phyloP scores from a whole-genome alignment of 2,888 invertebrate species.

The Thera obeliscata region DNA sequence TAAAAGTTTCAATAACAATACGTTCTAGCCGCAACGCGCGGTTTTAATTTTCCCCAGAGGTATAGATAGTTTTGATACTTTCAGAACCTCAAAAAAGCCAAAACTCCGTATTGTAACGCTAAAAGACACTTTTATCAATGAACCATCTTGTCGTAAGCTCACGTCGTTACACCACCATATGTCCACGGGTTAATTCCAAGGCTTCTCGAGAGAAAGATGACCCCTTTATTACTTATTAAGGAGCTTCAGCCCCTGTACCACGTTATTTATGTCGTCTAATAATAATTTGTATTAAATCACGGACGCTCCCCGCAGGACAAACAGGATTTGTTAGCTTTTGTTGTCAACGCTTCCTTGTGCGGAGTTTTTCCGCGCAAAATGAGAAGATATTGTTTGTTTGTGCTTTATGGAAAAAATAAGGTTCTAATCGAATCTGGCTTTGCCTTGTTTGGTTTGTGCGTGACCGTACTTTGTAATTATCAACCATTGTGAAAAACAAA shows the following conservation, averaged over 20 bases:
- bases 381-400: conserved; percentile 65
- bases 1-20: no score
- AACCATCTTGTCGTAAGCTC: conserved; percentile 40
- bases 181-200: conserved; percentile 74
- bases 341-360: conserved; percentile 64
- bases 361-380: conserved; percentile 59
- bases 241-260: conserved; percentile 72
- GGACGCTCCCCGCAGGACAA: conserved; percentile 76
- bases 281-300: conserved; percentile 85
- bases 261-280: conserved; percentile 84
- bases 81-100: no score
- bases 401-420: conserved; percentile 59
- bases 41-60: no score
- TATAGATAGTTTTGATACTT: no score
- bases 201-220: conserved; percentile 73
- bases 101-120: background rate
- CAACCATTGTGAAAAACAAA: background rate
- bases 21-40: no score
- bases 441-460: conserved; percentile 26
- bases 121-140: conserved; percentile 45
- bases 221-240: conserved; percentile 85
- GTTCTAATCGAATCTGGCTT: conserved; percentile 41
- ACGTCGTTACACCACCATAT: conserved; percentile 63
- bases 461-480: conserved; percentile 38
- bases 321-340: conserved; percentile 82